phyloP scores from a whole-genome alignment of 2,797 vertebrate species.

The Neosilurus hyrtlii region DNA sequence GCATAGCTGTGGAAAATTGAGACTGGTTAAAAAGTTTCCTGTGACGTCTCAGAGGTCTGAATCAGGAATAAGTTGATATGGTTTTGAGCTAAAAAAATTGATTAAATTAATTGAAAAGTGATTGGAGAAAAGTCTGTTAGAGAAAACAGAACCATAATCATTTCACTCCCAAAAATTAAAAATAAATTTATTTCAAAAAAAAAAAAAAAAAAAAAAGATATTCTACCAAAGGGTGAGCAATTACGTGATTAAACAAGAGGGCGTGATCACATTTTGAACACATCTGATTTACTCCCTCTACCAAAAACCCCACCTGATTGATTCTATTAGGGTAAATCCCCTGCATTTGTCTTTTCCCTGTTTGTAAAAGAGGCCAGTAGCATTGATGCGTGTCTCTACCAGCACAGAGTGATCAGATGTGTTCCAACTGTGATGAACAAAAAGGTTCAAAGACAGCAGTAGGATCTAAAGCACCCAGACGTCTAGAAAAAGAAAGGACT shows the following conservation, averaged over 20 bases:
- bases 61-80: not conserved
- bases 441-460: slow-evolving; percentile 1
- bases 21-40: not conserved
- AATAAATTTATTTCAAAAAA: not conserved
- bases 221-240: not conserved
- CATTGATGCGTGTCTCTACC: not conserved
- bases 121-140: not conserved
- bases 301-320: not conserved
- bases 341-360: not conserved
- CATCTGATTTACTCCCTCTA: not conserved
- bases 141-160: not conserved
- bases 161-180: not conserved
- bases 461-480: slow-evolving; percentile 16
- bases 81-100: not conserved
- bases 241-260: not conserved
- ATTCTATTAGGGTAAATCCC: no score
- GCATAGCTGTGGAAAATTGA: not conserved
- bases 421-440: slow-evolving; percentile 18
- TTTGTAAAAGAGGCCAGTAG: not conserved
- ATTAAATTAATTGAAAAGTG: no score
- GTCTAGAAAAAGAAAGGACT: slow-evolving; percentile 31
- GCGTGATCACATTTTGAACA: slow-evolving; percentile 20
- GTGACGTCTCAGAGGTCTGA: not conserved
- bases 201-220: not conserved
- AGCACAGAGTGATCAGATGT: not conserved